Evolutionary conservation across 2,113 vertebrate species (phyloP).

Genomic region (Pangasianodon gigas): DNA sequence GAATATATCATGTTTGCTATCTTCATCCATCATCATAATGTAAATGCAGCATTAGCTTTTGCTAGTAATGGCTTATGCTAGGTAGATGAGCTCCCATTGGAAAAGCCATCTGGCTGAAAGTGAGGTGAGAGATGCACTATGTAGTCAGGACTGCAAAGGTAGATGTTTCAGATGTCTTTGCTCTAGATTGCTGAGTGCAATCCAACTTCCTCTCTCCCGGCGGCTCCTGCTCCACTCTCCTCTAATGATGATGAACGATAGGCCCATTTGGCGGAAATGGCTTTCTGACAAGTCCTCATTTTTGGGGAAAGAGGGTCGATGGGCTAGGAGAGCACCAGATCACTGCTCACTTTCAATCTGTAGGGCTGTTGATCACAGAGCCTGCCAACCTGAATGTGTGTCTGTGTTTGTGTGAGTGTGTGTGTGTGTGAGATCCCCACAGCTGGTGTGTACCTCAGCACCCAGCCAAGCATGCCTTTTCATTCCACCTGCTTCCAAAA

Average conservation of each 20-base stretch:
- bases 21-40: conserved; percentile 7
- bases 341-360: conserved; percentile 54
- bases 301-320: conserved; percentile 28
- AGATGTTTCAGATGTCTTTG: conserved; percentile 5
- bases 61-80: not conserved
- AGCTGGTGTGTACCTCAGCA: conserved; percentile 63
- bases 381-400: conserved; percentile 25
- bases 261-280: conserved; percentile 49
- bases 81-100: conserved; percentile 5
- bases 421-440: conserved; percentile 50
- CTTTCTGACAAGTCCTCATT: conserved; percentile 52
- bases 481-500: conserved; percentile 67
- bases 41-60: conserved; percentile 10
- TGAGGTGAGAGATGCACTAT: not conserved
- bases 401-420: conserved; percentile 11
- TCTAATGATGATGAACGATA: conserved; percentile 58
- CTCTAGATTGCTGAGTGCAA: conserved; percentile 25
- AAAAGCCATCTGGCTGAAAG: conserved; percentile 7
- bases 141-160: conserved; percentile 11
- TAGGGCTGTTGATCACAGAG: conserved; percentile 45
- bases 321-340: conserved; percentile 36
- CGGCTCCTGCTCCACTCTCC: conserved; percentile 7
- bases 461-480: conserved; percentile 68
- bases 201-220: conserved; percentile 1
- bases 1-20: not conserved